Percentiles rank a stretch among this genome's conserved stretches.
phyloP scores from a whole-genome alignment of 2,888 invertebrate species.

The Mythimna albipuncta region DNA sequence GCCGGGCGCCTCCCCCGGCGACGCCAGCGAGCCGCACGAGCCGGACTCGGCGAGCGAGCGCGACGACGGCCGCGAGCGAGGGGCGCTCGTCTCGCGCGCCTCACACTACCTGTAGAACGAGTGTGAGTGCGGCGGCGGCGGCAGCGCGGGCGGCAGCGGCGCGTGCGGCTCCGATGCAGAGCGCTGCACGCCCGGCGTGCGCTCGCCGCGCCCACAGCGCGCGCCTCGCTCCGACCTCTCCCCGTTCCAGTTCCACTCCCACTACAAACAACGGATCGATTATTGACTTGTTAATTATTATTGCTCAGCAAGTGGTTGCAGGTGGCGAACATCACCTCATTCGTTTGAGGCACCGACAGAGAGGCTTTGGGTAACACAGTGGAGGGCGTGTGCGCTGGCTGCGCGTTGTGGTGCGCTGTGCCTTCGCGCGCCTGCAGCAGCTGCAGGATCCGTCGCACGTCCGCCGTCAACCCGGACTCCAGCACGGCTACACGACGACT shows the following conservation, averaged over 20 bases:
- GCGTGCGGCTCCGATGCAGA: slow-evolving; percentile 92
- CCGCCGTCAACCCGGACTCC: slow-evolving; percentile 93
- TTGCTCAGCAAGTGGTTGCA: background rate
- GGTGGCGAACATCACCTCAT: slow-evolving; percentile 72
- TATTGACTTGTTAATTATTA: background rate
- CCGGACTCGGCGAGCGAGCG: slow-evolving; percentile 89
- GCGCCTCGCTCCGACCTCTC: slow-evolving; percentile 71
- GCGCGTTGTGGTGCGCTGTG: slow-evolving; percentile 72
- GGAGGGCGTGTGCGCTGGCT: slow-evolving; percentile 81
- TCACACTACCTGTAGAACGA: slow-evolving; percentile 90
- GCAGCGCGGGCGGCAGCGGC: slow-evolving; percentile 86
- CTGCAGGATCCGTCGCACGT: slow-evolving; percentile 93
- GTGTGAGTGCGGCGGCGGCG: slow-evolving; percentile 89
- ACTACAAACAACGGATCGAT: slow-evolving; percentile 66
- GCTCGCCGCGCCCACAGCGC: slow-evolving; percentile 75
- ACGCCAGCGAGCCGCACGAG: slow-evolving; percentile 85
- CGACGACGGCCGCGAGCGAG: slow-evolving; percentile 84
- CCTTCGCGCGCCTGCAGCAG: slow-evolving; percentile 90
- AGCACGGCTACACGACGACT: slow-evolving; percentile 93
- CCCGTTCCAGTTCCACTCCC: slow-evolving; percentile 87
- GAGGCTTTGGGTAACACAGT: slow-evolving; percentile 84
- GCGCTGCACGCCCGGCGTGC: slow-evolving; percentile 90
- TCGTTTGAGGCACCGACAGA: slow-evolving; percentile 84
- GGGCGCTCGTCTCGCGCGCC: slow-evolving; percentile 88
- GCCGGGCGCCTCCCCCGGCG: slow-evolving; percentile 66